phyloP scores from a whole-genome alignment of 2,113 vertebrate species.

The Pelvicachromis taeniatus region DNA sequence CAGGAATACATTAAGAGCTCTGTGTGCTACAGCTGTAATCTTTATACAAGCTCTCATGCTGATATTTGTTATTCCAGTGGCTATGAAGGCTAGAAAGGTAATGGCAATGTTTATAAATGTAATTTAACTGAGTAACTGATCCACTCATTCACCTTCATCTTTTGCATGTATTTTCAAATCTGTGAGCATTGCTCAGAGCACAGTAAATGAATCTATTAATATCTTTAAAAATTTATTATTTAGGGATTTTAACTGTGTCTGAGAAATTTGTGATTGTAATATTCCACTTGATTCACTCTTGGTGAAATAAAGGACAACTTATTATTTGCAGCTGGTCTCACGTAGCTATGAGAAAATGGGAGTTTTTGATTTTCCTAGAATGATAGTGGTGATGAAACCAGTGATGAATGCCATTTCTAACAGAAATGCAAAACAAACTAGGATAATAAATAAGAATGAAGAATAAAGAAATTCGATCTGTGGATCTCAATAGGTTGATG shows the following conservation, averaged over 20 bases:
- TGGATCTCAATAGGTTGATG: no score
- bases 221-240: not conserved
- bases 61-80: not conserved
- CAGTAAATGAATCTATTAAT: not conserved
- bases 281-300: no score
- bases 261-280: not conserved
- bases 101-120: not conserved
- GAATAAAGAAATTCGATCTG: no score
- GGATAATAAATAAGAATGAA: no score
- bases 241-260: not conserved
- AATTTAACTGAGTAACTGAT: not conserved
- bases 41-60: accelerated
- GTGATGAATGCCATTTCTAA: not conserved
- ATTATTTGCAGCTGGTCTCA: not conserved
- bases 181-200: not conserved
- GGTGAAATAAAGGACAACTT: not conserved
- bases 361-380: not conserved
- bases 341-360: not conserved
- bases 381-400: not conserved
- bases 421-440: not conserved
- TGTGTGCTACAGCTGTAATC: not conserved
- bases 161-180: not conserved
- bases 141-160: not conserved
- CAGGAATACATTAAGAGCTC: not conserved
- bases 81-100: not conserved